A percentile compares a stretch with the other conserved stretches of the same genome.
phyloP scores from a whole-genome alignment of 2,797 vertebrate genomes.

The Chloroceryle inda region DNA sequence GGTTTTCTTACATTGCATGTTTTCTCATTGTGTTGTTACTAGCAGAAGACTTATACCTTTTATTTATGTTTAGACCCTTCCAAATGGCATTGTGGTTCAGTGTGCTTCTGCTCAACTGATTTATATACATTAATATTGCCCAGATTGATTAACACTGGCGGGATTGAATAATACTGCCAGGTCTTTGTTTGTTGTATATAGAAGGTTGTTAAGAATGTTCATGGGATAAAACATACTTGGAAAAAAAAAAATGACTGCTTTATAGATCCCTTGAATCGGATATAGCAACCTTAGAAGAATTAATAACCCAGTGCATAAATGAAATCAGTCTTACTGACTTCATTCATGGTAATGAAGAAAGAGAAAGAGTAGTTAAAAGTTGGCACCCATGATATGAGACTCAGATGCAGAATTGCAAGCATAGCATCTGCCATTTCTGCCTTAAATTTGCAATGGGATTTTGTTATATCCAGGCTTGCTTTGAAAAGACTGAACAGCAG shows the following conservation, averaged over 20 bases:
- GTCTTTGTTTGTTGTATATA: background rate
- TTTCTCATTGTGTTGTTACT: background rate
- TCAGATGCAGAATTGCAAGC: background rate
- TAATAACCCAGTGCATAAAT: background rate
- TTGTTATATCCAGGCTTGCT: background rate
- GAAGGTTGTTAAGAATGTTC: background rate
- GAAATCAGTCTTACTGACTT: background rate
- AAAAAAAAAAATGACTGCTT: background rate
- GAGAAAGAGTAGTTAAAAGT: background rate
- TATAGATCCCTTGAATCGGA: background rate
- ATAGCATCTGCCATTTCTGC: background rate
- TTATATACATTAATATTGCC: background rate
- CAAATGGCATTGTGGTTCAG: background rate
- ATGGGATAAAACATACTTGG: background rate
- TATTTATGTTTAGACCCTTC: background rate
- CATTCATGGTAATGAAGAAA: background rate
- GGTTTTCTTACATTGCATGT: background rate
- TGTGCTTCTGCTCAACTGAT: background rate
- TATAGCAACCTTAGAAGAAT: background rate
- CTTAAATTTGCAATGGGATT: background rate
- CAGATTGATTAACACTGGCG: background rate
- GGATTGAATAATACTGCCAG: background rate
- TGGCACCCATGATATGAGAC: background rate
- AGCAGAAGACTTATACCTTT: background rate
- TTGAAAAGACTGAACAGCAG: background rate